Percentiles rank a stretch among this genome's conserved stretches.
Conservation (phyloP, 1,140 invertebrate genomes). For the Drosophila kurseongensis region DNA sequence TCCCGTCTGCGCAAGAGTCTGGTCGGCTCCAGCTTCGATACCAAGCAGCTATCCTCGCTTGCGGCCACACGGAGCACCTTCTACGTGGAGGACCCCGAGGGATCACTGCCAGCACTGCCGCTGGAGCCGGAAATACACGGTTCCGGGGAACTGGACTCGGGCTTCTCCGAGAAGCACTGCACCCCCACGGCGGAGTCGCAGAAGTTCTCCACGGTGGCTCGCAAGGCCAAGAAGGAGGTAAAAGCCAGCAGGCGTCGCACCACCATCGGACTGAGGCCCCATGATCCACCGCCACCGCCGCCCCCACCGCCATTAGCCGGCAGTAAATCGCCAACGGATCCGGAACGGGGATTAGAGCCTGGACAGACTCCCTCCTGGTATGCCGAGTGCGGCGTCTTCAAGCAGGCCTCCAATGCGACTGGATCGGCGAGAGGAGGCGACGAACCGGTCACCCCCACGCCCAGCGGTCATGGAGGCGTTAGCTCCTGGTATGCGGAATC, state of each 20-base stretch:
- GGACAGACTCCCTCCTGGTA: constrained; percentile 85
- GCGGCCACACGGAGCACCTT: constrained; percentile 87
- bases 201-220: constrained; percentile 66
- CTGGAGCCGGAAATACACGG: constrained; percentile 33
- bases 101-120: constrained; percentile 6
- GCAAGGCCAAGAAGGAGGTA: constrained; percentile 71
- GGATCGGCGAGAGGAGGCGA: constrained; percentile 17
- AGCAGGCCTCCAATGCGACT: constrained; percentile 49
- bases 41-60: constrained; percentile 72
- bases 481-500: constrained; percentile 88
- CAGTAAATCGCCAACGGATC: constrained; percentile 20
- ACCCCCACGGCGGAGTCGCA: constrained; percentile 50
- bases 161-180: constrained; percentile 84
- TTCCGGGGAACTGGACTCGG: constrained; percentile 86
- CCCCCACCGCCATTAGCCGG: constrained; percentile 35
- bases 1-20: constrained; percentile 86
- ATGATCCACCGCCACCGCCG: constrained; percentile 84
- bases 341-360: constrained; percentile 6
- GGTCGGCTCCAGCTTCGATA: constrained; percentile 84
- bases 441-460: constrained; percentile 54
- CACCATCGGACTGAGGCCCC: constrained; percentile 72
- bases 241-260: constrained; percentile 67
- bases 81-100: constrained; percentile 86
- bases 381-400: constrained; percentile 86
- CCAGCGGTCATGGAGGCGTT: constrained; percentile 55